Base-by-base conservation (phyloP, 2,888 invertebrate species). In the Ptychoptera albimana region DNA sequence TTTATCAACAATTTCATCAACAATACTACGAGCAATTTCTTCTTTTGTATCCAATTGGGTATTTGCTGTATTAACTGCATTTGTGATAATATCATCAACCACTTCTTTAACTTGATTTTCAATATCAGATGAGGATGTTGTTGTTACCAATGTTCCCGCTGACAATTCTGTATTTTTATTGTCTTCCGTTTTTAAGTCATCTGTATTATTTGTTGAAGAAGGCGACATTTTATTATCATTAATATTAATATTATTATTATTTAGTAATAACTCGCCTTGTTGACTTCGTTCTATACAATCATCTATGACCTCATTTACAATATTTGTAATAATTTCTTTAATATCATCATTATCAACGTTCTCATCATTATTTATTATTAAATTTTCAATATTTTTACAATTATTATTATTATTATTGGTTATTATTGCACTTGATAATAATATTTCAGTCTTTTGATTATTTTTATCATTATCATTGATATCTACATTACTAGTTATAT, bases 61-160 rank as follows among this genome's bases (percentile, higher is more conserved):
- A 29, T 23, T 38, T 2, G 71, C 68, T 13, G 66, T 66, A 51
- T 69, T 67, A 14, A 69, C 54, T 7, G 71, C 69, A 45, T 68
- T 60, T 15, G 66, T 64, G n/a, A 70, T 52, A 11, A 70, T 68
- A 47, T 72, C 69, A 47, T 71, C 68, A 4, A 71, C 69, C 32
- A 70, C 69, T 49, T 66, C 67, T 34, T 68, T 61, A 38, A 69
- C 69, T 44, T 68, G 61, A 46, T 63, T 46, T 31, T 50, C 47
- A 32, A 45, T 41, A 9, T 34, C 44, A 13, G 47, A 34, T 8
- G 49, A 42, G 5, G 50, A 35, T 5, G 32, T 8, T 44, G 46
- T 44, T 16, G 44, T 43, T n/a, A n/a, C n/a, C n/a, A n/a, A n/a
- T n/a, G 57, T 57, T 50, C 56, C 56, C 43, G 57, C 55, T 44